Conservation (phyloP, 2,797 vertebrate genomes). For the Lepus oiostolus region DNA sequence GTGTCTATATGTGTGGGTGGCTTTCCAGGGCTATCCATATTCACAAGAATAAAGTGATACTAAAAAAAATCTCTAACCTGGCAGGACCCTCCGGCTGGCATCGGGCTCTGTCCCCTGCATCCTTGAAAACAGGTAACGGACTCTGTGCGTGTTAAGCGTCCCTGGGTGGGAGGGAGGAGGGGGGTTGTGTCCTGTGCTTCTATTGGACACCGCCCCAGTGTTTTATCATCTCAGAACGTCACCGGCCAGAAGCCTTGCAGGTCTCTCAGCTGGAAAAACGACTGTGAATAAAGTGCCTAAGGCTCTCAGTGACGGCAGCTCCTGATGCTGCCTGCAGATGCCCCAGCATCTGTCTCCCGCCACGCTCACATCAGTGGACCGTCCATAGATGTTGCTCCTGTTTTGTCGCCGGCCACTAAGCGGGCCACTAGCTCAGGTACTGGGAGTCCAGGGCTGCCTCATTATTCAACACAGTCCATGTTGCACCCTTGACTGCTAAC, state of each 20-base stretch:
- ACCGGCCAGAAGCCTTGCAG: constrained; percentile 18
- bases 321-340: background rate
- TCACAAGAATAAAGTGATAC: constrained; percentile 29
- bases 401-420: constrained; percentile 37
- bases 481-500: constrained; percentile 60
- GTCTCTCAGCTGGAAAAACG: constrained; percentile 74
- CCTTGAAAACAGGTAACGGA: constrained; percentile 7
- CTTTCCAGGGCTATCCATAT: background rate
- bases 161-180: background rate
- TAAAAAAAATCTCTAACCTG: constrained; percentile 2
- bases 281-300: constrained; percentile 70
- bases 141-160: background rate
- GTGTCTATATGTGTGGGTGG: background rate
- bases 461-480: constrained; percentile 63
- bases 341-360: constrained; percentile 53
- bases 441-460: constrained; percentile 37
- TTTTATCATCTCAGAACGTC: constrained; percentile 63
- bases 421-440: constrained; percentile 50
- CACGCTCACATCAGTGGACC: constrained; percentile 49
- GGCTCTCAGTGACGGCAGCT: constrained; percentile 37
- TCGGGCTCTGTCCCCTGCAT: background rate
- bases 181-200: background rate
- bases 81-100: background rate
- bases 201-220: constrained; percentile 1
- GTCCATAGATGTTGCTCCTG: constrained; percentile 18